phyloP scores from a whole-genome alignment of 2,113 vertebrate genomes.

The Falcunculus frontatus region DNA sequence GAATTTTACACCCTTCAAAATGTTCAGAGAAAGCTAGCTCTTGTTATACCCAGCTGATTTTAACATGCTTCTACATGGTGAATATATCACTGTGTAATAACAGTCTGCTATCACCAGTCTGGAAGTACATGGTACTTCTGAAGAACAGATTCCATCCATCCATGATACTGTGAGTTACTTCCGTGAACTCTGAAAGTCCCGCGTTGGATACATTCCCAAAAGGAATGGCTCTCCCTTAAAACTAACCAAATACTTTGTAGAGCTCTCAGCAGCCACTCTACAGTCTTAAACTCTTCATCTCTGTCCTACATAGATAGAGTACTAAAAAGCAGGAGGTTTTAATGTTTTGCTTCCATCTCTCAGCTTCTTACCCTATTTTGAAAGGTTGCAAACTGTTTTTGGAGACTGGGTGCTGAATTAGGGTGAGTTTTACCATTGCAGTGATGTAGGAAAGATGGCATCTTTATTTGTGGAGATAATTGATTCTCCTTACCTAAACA shows the following conservation, averaged over 20 bases:
- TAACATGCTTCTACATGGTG: neutral
- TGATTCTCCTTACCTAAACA: neutral
- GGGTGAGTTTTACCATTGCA: neutral
- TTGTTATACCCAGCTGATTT: neutral
- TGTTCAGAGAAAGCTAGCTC: neutral
- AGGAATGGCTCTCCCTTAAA: neutral
- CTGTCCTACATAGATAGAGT: neutral
- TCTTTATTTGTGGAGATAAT: neutral
- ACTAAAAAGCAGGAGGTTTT: neutral
- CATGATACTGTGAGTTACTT: neutral
- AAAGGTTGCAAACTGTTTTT: neutral
- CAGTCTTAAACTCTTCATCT: neutral
- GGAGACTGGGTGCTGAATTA: neutral
- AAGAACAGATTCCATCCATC: neutral
- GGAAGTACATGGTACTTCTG: neutral
- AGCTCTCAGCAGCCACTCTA: neutral
- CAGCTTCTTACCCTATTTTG: neutral
- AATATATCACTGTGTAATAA: neutral
- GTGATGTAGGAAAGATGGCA: neutral
- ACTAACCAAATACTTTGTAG: neutral
- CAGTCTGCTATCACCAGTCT: neutral
- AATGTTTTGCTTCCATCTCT: neutral
- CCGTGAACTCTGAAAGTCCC: neutral
- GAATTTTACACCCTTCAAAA: neutral
- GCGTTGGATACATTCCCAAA: neutral